Evolutionary conservation across 2,113 vertebrate genomes (phyloP).

Genomic region (Tachycineta bicolor): DNA sequence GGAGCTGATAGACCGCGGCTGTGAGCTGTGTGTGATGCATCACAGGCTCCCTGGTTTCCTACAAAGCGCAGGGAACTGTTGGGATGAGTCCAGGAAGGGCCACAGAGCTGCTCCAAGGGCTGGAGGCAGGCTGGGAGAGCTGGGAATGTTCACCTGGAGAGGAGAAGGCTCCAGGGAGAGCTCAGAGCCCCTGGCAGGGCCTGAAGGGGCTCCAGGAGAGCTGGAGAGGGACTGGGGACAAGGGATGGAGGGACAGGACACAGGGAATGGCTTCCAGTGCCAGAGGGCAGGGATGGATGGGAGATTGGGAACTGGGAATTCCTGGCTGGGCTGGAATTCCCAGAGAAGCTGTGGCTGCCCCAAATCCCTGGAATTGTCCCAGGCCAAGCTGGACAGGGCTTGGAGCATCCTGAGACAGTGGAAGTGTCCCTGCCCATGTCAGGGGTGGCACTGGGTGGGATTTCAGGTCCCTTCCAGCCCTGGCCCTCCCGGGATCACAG

Average conservation of each 20-base stretch:
- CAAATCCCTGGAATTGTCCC: fast-evolving
- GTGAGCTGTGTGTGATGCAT: background rate
- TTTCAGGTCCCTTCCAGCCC: background rate
- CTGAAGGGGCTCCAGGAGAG: background rate
- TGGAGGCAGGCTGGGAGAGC: background rate
- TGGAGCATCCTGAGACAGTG: fast-evolving
- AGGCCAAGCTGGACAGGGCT: fast-evolving
- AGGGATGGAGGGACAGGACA: background rate
- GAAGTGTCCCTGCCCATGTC: background rate
- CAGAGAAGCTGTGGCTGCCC: background rate
- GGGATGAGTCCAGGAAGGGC: background rate
- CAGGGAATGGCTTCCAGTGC: background rate
- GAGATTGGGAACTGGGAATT: background rate
- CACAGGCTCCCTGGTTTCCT: background rate
- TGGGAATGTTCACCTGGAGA: background rate
- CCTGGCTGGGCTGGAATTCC: fast-evolving
- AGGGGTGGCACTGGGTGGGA: fast-evolving
- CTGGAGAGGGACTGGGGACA: background rate
- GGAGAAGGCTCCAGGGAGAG: background rate
- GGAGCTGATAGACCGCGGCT: fast-evolving
- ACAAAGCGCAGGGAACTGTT: background rate
- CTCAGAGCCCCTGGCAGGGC: background rate
- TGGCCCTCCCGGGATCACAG: fast-evolving
- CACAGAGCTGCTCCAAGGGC: background rate
- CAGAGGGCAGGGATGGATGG: background rate